Evolutionary conservation across 2,888 invertebrate genomes (phyloP), one percentile per base, ranked within the genome.

Genomic region (Ectropis crepuscularia): DNA sequence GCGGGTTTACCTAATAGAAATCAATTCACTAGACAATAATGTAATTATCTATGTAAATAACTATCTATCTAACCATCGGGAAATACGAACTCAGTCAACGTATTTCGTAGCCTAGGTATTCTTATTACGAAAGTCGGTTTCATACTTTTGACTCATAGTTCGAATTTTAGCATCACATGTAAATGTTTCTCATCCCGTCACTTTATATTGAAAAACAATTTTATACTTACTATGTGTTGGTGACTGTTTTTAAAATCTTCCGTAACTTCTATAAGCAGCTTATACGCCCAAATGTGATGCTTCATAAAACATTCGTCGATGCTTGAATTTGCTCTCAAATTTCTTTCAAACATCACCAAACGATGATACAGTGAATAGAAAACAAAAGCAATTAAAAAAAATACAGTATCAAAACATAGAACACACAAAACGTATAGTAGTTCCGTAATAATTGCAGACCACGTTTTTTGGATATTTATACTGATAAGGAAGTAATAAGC

Each of bases 221-320:
- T 9, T 36, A 51, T 11, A 42, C 53, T 53, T 42, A 53, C 53
- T 10, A 53, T 28, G 28, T 53, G 42, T 2, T 42, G 28, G 10
- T 42, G 42, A 42, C 5, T 42, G 6, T 5, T 36, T 28, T 42
- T 53, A 28, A 53, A 42, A 16, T 53, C 28, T 42, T 53, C 53
- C 8, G 42, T 36, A 2, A 42, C 5, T 6, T 53, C 42, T 6
- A 28, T 42, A 5, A 53, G 28, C n/a, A 28, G 6, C 16, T 53
- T 53, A 53, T 5, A 41, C 0, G 8, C 50, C 6, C 7, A 6
- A 12, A 11, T 39, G 28, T n/a, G 42, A 28, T 5, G n/a, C 5
- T 5, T n/a, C 5, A 6, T 0, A 6, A 28, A 16, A 28, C 9
- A 5, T 41, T 41, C 41, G 10, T 28, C 7, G 8, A n/a, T n/a